Percentiles rank a stretch among this genome's conserved stretches.
Evolutionary conservation across 1,140 invertebrate species (phyloP).

Genomic region (Cydia fagiglandana): DNA sequence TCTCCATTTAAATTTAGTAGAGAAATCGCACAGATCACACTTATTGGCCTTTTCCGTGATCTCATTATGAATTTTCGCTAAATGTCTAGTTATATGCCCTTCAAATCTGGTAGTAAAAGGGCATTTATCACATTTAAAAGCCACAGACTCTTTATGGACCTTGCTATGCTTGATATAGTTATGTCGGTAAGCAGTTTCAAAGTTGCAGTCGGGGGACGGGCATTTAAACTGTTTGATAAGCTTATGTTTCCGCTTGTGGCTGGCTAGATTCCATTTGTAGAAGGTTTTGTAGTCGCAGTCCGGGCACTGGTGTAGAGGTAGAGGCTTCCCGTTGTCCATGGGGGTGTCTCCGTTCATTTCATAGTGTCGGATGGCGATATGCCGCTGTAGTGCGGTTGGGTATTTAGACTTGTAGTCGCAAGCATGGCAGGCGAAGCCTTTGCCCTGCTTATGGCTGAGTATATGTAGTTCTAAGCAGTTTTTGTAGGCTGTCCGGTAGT

Average conservation of each 20-base stretch:
- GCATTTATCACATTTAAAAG: conserved; percentile 60
- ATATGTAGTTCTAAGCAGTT: conserved; percentile 32
- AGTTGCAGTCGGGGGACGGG: conserved; percentile 43
- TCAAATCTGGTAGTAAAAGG: conserved; percentile 57
- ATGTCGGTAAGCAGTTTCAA: conserved; percentile 53
- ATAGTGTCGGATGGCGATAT: conserved; percentile 48
- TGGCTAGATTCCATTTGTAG: conserved; percentile 56
- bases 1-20: conserved; percentile 54
- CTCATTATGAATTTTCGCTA: conserved; percentile 60
- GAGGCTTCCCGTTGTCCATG: conserved; percentile 15
- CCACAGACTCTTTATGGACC: conserved; percentile 45
- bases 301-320: conserved; percentile 42
- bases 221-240: conserved; percentile 58
- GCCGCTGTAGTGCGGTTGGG: conserved; percentile 45
- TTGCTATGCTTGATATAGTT: conserved; percentile 56
- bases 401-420: conserved; percentile 56
- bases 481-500: conserved; percentile 34
- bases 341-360: conserved; percentile 37
- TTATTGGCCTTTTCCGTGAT: conserved; percentile 49
- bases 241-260: conserved; percentile 59
- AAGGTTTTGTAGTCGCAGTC: conserved; percentile 53
- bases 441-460: conserved; percentile 43
- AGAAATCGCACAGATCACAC: conserved; percentile 59
- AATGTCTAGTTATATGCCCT: conserved; percentile 57
- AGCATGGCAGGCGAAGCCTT: conserved; percentile 42